A percentile compares a stretch with the other conserved stretches of the same genome.
Conservation (phyloP, 1,140 invertebrate genomes). For the Cherax destructor region DNA sequence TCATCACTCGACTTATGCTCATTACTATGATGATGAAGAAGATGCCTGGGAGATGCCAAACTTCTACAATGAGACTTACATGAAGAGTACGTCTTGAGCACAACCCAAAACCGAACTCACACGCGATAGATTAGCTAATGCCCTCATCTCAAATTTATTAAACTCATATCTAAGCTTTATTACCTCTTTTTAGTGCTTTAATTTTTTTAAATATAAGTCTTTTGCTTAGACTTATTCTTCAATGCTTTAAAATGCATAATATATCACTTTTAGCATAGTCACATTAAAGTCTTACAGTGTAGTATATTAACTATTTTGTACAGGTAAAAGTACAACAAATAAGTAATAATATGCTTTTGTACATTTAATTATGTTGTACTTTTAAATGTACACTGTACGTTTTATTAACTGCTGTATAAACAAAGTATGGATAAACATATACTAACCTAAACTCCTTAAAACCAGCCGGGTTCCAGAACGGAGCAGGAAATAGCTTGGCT, state of each 20-base stretch:
- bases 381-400: neutral
- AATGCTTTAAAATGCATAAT: neutral
- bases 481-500: constrained; percentile 79
- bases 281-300: neutral
- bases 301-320: neutral
- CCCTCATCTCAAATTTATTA: neutral
- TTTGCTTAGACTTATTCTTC: neutral
- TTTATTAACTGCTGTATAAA: neutral
- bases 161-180: neutral
- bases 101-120: neutral
- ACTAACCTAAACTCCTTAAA: constrained; percentile 47
- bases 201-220: neutral
- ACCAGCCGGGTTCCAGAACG: constrained; percentile 70
- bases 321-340: neutral
- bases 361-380: neutral
- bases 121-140: neutral
- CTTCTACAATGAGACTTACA: constrained; percentile 97
- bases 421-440: neutral
- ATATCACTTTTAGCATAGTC: neutral
- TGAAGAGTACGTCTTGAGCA: constrained; percentile 82
- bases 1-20: constrained; percentile 95
- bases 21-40: constrained; percentile 96
- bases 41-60: constrained; percentile 98
- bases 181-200: neutral
- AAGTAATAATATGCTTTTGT: neutral